Evolutionary conservation across 2,113 vertebrate genomes (phyloP).

Genomic region (Peucedramus taeniatus): DNA sequence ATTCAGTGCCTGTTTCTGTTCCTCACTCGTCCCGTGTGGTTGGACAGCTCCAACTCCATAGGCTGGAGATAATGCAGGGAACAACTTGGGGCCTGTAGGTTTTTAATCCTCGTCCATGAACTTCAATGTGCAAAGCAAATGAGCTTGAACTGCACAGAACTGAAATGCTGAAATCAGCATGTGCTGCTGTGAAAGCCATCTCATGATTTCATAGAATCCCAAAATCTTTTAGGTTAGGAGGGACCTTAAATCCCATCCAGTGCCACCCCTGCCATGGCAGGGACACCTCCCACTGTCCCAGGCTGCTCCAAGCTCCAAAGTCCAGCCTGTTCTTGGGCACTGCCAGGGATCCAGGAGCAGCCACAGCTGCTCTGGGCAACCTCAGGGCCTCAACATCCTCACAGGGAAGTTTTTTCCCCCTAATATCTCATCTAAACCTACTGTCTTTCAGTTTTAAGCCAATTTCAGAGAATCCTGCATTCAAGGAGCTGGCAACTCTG

Average conservation of each 20-base stretch:
- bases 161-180: not conserved
- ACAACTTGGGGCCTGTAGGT: not conserved
- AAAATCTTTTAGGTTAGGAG: fast-evolving
- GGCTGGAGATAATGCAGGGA: not conserved
- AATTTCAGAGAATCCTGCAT: not conserved
- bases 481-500: not conserved
- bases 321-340: not conserved
- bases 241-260: fast-evolving
- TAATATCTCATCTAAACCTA: not conserved
- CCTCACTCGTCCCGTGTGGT: not conserved
- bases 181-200: not conserved
- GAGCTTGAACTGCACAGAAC: not conserved
- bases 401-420: fast-evolving
- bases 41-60: not conserved
- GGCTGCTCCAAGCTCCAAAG: not conserved
- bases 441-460: not conserved
- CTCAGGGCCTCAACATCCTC: fast-evolving
- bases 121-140: not conserved
- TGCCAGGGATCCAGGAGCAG: not conserved
- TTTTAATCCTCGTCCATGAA: not conserved
- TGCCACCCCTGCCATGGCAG: not conserved
- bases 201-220: not conserved
- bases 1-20: not conserved
- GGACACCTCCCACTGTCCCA: not conserved
- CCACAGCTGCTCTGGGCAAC: not conserved